Conservation (phyloP, 2,113 vertebrate species). For the Larimichthys polyactis region DNA sequence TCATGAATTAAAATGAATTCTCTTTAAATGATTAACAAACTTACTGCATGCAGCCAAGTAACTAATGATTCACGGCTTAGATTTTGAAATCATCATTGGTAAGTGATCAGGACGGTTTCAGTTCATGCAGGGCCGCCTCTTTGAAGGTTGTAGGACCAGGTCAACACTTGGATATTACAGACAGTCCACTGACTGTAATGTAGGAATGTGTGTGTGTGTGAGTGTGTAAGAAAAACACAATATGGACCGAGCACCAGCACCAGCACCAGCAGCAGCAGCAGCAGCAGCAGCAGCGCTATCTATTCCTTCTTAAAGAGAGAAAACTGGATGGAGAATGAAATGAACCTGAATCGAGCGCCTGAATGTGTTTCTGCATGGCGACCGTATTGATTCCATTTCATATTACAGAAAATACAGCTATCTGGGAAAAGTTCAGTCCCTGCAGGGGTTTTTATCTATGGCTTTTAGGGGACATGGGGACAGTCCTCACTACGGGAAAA, state of each 20-base stretch:
- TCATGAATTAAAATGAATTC: not conserved
- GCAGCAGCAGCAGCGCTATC: not conserved
- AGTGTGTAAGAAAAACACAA: not conserved
- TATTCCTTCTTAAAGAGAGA: constrained; percentile 37
- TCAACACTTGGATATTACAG: not conserved
- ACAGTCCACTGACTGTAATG: too few species aligned
- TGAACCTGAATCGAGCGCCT: constrained; percentile 39
- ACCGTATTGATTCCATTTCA: constrained; percentile 67
- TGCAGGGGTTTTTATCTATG: constrained; percentile 35
- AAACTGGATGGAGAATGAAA: constrained; percentile 47
- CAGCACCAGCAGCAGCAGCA: not conserved
- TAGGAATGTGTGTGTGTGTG: not conserved
- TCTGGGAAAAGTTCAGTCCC: constrained; percentile 54
- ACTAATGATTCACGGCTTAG: not conserved
- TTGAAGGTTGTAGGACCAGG: not conserved
- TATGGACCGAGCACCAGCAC: too few species aligned
- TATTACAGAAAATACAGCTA: constrained; percentile 40
- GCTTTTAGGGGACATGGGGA: constrained; percentile 30
- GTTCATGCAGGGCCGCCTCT: not conserved
- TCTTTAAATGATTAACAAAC: too few species aligned
- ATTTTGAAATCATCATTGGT: too few species aligned
- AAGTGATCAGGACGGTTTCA: too few species aligned
- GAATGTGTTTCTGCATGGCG: constrained; percentile 58
- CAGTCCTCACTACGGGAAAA: constrained; percentile 4
- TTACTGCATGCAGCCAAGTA: too few species aligned